These are phyloP conservation scores for Dermolepida albohirtum DNA, from an alignment of 2,888 invertebrate species.

Conservation along the genomic window DNA sequence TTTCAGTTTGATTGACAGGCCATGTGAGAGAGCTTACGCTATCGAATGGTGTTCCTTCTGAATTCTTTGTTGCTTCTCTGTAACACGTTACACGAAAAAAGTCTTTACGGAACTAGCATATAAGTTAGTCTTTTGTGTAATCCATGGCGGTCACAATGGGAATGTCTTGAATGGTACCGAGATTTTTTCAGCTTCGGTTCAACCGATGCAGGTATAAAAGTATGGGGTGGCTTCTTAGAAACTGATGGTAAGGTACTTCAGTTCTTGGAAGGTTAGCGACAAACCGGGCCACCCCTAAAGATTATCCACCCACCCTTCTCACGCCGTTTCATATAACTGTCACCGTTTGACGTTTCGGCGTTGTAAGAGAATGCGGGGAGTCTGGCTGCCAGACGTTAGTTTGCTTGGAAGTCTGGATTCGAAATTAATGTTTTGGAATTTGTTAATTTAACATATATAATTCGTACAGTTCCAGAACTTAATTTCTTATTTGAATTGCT, in stretches of 20 bases:
- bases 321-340: conserved; percentile 50
- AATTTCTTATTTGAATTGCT: too few species aligned
- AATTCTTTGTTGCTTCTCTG: conserved; percentile 48
- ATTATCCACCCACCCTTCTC: conserved; percentile 40
- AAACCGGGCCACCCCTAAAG: conserved; percentile 44
- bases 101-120: conserved; percentile 8
- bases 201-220: conserved; percentile 49
- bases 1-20: conserved; percentile 47
- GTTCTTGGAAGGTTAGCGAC: conserved; percentile 45
- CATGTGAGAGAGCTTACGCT: conserved; percentile 47
- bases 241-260: conserved; percentile 40
- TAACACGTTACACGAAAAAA: conserved; percentile 21
- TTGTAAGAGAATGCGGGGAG: conserved; percentile 22
- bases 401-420: background rate
- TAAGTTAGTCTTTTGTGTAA: conserved; percentile 33
- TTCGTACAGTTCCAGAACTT: too few species aligned
- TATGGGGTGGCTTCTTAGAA: conserved; percentile 51
- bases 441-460: too few species aligned
- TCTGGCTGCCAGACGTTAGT: conserved; percentile 19
- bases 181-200: conserved; percentile 43
- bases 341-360: conserved; percentile 37
- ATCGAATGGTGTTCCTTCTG: conserved; percentile 43
- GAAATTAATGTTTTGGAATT: too few species aligned
- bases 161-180: conserved; percentile 23
- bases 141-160: conserved; percentile 19